Evolutionary conservation across 2,797 vertebrate genomes (phyloP), one percentile per base, ranked within the genome.

Genomic region (Chromobotia macracanthus): DNA sequence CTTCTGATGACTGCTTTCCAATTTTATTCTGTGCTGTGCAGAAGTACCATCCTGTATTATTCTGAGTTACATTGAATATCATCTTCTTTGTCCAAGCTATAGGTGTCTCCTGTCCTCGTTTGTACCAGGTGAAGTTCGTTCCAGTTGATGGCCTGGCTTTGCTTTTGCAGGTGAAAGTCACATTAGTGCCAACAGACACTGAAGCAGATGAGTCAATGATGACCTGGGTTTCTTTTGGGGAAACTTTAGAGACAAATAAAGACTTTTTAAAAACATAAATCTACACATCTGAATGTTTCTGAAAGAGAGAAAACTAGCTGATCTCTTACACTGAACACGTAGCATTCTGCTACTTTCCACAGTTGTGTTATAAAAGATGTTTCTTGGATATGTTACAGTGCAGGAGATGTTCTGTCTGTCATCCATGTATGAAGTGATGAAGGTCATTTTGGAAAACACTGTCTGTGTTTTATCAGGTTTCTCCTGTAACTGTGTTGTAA

Each of bases 151-250:
- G 90, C 8, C 84, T 89, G 72, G 84, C 87, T 77, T 82, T 85
- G 83, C 88, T 87, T 81, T 80, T 82, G 85, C 89, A 91, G 82
- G 51, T 90, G 80, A 91, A 72, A 41, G 84, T 89, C 82, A 89
- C 88, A 77, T 23, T 58, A 77, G 60, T 79, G 13, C 87, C 89
- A 44, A 80, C 74, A 64, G 81, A 73, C 70, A 87, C 68, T 66
- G 23, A 25, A 78, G 44, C 84, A 78, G 75, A 68, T 50, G 82
- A 79, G 80, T 83, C 80, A 79, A 90, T 50, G 51, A n/a, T 71
- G 3, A 28, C 84, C 15, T 16, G 64, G 5, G 88, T 89, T 53
- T 84, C 0, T 66, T 80, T 87, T 19, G 90, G 90, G 50, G 83
- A 63, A 79, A 88, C 90, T 91, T 81, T 68, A 50, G 74, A 70